These are phyloP conservation scores for Leptoclinus maculatus DNA, from an alignment of 2,797 vertebrate species.

Conservation along the genomic window DNA sequence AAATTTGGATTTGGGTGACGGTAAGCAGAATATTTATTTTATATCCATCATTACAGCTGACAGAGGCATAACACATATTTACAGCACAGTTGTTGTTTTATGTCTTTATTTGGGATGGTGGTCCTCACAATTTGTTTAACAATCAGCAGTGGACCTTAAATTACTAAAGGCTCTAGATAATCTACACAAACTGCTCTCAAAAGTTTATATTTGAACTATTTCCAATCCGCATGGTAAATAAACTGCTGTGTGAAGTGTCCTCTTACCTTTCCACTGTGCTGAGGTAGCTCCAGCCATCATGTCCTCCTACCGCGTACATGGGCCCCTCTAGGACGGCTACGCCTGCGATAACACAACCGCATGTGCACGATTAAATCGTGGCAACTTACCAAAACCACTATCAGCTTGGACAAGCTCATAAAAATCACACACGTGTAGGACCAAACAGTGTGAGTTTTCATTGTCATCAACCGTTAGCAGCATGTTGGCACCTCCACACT, in stretches of 20 bases:
- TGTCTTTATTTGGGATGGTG: neutral
- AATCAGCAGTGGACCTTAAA: neutral
- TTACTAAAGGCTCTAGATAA: neutral
- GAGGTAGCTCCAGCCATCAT: conserved; percentile 98
- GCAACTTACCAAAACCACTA: conserved; percentile 30
- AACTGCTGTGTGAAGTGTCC: neutral
- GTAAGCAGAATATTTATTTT: neutral
- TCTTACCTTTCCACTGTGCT: conserved; percentile 95
- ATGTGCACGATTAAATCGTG: conserved; percentile 18
- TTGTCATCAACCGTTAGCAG: conserved; percentile 46
- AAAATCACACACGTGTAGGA: conserved; percentile 9
- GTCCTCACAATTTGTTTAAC: neutral
- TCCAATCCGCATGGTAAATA: neutral
- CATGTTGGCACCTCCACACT: conserved; percentile 52
- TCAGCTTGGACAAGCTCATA: conserved; percentile 21
- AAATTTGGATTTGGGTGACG: neutral
- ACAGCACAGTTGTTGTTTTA: neutral
- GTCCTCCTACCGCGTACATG: conserved; percentile 98
- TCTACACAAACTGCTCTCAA: neutral
- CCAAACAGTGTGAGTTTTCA: conserved; percentile 23
- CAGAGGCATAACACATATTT: neutral
- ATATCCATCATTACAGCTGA: neutral
- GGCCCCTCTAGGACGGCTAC: conserved; percentile 96
- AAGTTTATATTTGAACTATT: neutral
- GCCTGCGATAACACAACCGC: conserved; percentile 78